Base-by-base conservation (phyloP, 1,140 invertebrate species). In the Octopus bimaculoides region DNA sequence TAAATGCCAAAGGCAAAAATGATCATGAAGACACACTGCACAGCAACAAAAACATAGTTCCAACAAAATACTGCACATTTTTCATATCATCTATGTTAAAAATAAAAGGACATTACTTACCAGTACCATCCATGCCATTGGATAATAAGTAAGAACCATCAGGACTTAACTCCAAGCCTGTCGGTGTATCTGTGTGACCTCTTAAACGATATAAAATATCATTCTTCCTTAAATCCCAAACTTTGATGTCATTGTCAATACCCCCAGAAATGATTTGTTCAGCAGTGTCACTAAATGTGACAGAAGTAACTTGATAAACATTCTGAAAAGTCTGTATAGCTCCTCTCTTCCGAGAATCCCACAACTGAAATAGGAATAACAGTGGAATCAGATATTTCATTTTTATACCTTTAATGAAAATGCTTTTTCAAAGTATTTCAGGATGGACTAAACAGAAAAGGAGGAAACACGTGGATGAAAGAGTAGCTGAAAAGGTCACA, bases 161-260 rank as follows among this genome's bases (percentile, higher is more conserved):
- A 5, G 96, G 95, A 82, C 96, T 98, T 0, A 99, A 91, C 26
- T 94, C 92, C 79, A 99, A 87, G 82, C 96, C 97, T 6, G 98
- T 99, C 6, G 99, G 93, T 9, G 97, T 98, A 87, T 99, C 98
- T 1, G 94, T 94, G 86, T 99, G 97, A 92, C 90, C 96, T 85
- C 94, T 93, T 86, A 99, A 92, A 84, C 93, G 93, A 87, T 98
- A 97, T 0, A 97, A 88, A 55, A 98, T 90, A 78, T 94, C 93
- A 89, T 96, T 96, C 88, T 96, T 98, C 76, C 98, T 92, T 41
- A 99, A 91, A 90, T 99, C 98, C 98, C 98, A 99, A 2, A 98
- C 91, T 93, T 99, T 99, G 6, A 99, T 93, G 80, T 98, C 95
- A 91, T 99, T 99, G 89, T 99, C 98, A 76, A 99, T 96, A 5